Evolutionary conservation across 2,888 invertebrate genomes (phyloP).

Genomic region (Alviniconcha strummeri): DNA sequence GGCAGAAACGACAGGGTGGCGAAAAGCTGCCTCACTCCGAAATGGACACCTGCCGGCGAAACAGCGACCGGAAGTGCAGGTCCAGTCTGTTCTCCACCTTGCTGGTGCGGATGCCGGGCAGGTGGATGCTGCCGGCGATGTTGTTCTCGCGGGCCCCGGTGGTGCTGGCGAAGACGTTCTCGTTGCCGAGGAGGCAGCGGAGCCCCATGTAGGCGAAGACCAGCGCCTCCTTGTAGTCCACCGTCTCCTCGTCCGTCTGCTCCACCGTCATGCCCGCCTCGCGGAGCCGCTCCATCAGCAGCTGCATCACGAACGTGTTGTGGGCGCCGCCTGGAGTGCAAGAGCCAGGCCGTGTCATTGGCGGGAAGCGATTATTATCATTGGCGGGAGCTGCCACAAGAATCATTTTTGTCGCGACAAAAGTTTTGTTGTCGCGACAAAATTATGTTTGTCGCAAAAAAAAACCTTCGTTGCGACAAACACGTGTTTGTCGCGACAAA

Average conservation of each 20-base stretch:
- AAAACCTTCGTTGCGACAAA: no score
- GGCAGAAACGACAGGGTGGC: no score
- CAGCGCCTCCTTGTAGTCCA: conserved; percentile 68
- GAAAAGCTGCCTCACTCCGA: neutral
- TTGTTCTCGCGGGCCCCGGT: conserved; percentile 62
- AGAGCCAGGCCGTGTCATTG: no score
- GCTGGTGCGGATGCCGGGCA: conserved; percentile 36
- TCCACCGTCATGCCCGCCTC: conserved; percentile 14
- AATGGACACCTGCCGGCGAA: conserved; percentile 18
- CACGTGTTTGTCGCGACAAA: no score
- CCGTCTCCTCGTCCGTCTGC: conserved; percentile 55
- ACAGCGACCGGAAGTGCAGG: conserved; percentile 19
- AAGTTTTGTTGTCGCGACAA: no score
- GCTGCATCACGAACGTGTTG: conserved; percentile 28
- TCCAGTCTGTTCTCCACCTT: conserved; percentile 16
- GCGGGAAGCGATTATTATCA: no score
- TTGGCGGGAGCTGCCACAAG: no score
- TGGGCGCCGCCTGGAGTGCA: conserved; percentile 16
- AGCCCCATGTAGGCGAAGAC: conserved; percentile 67
- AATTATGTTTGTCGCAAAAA: no score
- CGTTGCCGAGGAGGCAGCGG: conserved; percentile 59
- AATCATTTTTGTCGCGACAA: no score
- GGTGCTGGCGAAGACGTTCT: conserved; percentile 58
- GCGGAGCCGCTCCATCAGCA: conserved; percentile 8
- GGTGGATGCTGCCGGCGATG: conserved; percentile 66